A percentile compares a stretch with the other conserved stretches of the same genome.
phyloP scores from a whole-genome alignment of 2,888 invertebrate genomes.

The Pristionchus mayeri region DNA sequence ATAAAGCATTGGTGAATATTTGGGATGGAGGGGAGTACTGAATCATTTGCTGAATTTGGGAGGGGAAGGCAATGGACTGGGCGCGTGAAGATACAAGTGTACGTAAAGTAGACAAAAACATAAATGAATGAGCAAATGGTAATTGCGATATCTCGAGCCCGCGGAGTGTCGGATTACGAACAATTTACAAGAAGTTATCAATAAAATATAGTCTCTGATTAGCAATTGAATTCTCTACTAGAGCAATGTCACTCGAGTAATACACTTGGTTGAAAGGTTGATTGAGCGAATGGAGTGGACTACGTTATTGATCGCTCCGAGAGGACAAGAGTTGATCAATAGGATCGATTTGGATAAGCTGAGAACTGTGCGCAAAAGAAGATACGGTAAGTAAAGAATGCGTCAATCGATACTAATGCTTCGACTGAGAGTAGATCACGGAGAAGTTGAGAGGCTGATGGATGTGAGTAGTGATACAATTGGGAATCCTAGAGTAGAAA shows the following conservation, averaged over 20 bases:
- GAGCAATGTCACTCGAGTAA: constrained; percentile 26
- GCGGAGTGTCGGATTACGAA: constrained; percentile 14
- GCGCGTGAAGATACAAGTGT: constrained; percentile 36
- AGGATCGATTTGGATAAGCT: constrained; percentile 7
- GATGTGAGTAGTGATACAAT: constrained; percentile 21
- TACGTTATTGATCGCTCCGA: constrained; percentile 38
- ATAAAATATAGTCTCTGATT: constrained; percentile 27
- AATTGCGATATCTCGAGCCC: constrained; percentile 34
- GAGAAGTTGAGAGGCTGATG: constrained; percentile 2
- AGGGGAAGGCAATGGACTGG: constrained; percentile 8
- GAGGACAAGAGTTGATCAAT: constrained; percentile 13
- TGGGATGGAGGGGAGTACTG: neutral
- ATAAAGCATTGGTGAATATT: constrained; percentile 36
- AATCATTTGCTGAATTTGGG: constrained; percentile 21
- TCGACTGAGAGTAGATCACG: constrained; percentile 10
- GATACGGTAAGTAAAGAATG: constrained; percentile 15
- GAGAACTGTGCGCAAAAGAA: neutral
- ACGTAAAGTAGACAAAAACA: constrained; percentile 32
- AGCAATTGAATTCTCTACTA: constrained; percentile 4
- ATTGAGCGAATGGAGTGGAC: neutral
- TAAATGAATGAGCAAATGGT: constrained; percentile 15
- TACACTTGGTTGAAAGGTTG: neutral
- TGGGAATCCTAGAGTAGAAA: constrained; percentile 29
- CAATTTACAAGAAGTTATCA: constrained; percentile 16
- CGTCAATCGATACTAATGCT: constrained; percentile 41